Base-by-base conservation (phyloP, 2,797 vertebrate species). In the Sebastes hopkinsi region DNA sequence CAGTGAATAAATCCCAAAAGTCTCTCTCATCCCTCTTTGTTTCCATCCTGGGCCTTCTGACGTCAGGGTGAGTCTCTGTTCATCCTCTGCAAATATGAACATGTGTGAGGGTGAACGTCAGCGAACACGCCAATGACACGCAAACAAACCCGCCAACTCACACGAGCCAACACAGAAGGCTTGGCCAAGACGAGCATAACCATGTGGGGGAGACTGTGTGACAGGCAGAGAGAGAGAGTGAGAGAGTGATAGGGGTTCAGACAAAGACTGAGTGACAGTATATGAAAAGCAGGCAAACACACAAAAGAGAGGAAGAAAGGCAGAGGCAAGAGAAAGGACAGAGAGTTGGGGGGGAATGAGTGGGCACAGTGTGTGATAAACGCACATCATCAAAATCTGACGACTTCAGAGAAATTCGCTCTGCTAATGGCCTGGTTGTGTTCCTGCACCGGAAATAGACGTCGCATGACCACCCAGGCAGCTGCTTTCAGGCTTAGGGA, bases 201-300 rank as follows among this genome's bases (percentile, higher is more conserved):
- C 87, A 90, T 92, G 87, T 88, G 89, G 88, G 87, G 89, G 86
- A 87, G 90, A 88, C 74, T 79, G 89, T 90, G 90, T 88, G 85
- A 86, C 62, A 65, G 73, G n/a, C 64, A 13, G 55, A 25, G 25
- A 50, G 8, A 58, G 30, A 82, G 84, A 77, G 82, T 1, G 83
- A 77, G 83, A 12, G 83, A 93, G 91, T 65, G 73, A 89, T 65
- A 54, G 46, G 50, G 61, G 56, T 76, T 80, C n/a, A 88, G 67
- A 93, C 66, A 92, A 92, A 87, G 81, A 75, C 75, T 80, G 52
- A 90, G 67, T 87, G 90, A 92, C 88, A 89, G 75, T 67, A 61
- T 55, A 61, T 86, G 71, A 92, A 78, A 88, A 56, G 66, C 76
- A 79, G 20, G 25, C 34, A 68, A 75, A 72, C 62, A 67, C 52